Evolutionary conservation across 2,113 vertebrate species (phyloP).

Genomic region (Phalacrocorax pelagicus): DNA sequence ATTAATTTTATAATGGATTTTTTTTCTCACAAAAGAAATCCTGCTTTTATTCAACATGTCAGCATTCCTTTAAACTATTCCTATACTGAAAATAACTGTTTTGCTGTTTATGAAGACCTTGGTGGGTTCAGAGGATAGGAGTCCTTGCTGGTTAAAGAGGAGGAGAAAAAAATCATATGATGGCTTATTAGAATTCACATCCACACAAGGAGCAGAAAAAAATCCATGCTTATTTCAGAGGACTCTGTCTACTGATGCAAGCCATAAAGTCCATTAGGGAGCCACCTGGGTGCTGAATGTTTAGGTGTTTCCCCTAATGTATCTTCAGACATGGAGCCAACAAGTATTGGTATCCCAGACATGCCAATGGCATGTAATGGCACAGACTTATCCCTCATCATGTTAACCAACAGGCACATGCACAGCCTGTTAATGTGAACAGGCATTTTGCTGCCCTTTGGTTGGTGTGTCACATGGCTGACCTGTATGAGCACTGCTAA

Average conservation of each 20-base stretch:
- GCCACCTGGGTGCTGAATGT: background rate
- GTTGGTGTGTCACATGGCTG: fast-evolving
- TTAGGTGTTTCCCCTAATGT: background rate
- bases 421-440: background rate
- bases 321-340: background rate
- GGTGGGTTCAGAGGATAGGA: background rate
- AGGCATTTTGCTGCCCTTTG: background rate
- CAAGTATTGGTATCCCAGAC: background rate
- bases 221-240: background rate
- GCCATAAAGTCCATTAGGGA: background rate
- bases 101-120: background rate
- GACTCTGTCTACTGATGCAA: background rate
- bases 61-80: background rate
- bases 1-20: background rate
- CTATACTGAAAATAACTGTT: background rate
- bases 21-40: slow-evolving; percentile 12
- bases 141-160: background rate
- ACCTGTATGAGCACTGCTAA: fast-evolving
- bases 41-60: background rate
- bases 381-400: background rate
- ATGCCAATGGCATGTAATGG: background rate
- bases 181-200: background rate
- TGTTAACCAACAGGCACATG: fast-evolving
- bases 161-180: background rate
- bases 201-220: background rate